Evolutionary conservation across 2,888 invertebrate species (phyloP), one percentile per base, ranked within the genome.

Genomic region (Schrankia costaestrigalis): DNA sequence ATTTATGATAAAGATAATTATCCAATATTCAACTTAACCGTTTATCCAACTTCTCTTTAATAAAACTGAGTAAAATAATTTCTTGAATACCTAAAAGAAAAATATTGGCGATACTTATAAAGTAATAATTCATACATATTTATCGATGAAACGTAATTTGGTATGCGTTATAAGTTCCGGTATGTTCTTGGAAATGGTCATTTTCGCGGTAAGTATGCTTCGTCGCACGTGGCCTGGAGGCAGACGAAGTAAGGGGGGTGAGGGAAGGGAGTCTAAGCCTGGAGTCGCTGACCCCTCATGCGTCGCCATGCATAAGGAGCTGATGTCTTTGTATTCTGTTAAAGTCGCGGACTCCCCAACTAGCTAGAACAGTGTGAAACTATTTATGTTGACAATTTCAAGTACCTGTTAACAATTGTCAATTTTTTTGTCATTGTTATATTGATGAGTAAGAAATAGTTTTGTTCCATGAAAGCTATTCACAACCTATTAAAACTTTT

Each of bases 241-340:
- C 58, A 55, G 49, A 53, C 46, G 46, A 50, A 47, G 38, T 25
- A 23, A 55, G 53, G 47, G 48, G 47, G 41, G 49, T 42, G 45
- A 47, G 56, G 39, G 44, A 36, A 35, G 50, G 46, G 52, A 35
- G 44, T 38, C 46, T 49, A 46, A 31, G 44, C 38, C 56, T 46
- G 72, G 76, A 77, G 84, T 82, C 84, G 78, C 61, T 83, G 84
- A 84, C 85, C 85, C 82, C 73, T 51, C 64, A 62, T 64, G 73
- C 69, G 73, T 69, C 68, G 82, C 57, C 78, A 68, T 81, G 82
- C 80, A 78, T 82, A 81, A 74, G 72, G 63, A 67, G 65, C 64
- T 67, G 62, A 58, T 54, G 61, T 59, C 71, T 85, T 85, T 81
- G 76, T 86, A 84, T 85, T 79, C 83, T 58, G 62, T 66, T 70